These are phyloP conservation scores for Mamestra brassicae DNA, from an alignment of 2,888 invertebrate genomes.

Conservation along the genomic window DNA sequence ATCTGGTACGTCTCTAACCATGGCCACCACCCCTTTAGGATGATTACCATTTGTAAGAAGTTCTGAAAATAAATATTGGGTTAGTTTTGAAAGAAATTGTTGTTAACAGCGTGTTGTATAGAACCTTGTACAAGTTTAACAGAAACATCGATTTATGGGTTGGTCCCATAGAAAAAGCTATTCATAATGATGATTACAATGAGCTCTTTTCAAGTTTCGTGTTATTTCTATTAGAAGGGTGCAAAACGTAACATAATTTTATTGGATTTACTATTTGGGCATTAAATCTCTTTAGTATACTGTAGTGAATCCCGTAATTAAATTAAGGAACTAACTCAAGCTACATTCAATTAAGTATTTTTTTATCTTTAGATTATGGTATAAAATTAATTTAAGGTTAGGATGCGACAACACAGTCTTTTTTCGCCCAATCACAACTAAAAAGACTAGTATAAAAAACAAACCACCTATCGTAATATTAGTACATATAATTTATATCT, in stretches of 20 bases:
- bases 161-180: background rate
- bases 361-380: too few relatives aligned
- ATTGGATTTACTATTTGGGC: too few relatives aligned
- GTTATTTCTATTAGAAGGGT: too few relatives aligned
- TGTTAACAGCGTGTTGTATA: too few relatives aligned
- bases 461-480: slow-evolving; percentile 12
- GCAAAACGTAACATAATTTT: too few relatives aligned
- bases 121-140: too few relatives aligned
- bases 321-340: background rate
- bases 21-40: slow-evolving; percentile 85
- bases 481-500: slow-evolving; percentile 23
- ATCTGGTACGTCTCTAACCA: slow-evolving; percentile 85
- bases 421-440: background rate
- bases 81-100: background rate
- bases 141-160: background rate
- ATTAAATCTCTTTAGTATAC: too few relatives aligned
- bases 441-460: background rate
- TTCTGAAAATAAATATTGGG: slow-evolving; percentile 73
- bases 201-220: too few relatives aligned
- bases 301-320: too few relatives aligned
- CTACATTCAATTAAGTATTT: background rate
- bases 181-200: too few relatives aligned
- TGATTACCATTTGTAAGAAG: slow-evolving; percentile 82
- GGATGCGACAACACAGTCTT: too few relatives aligned
- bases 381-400: too few relatives aligned